These are phyloP conservation scores for Eutolmus rufibarbis DNA, from an alignment of 2,888 invertebrate genomes.

Conservation along the genomic window DNA sequence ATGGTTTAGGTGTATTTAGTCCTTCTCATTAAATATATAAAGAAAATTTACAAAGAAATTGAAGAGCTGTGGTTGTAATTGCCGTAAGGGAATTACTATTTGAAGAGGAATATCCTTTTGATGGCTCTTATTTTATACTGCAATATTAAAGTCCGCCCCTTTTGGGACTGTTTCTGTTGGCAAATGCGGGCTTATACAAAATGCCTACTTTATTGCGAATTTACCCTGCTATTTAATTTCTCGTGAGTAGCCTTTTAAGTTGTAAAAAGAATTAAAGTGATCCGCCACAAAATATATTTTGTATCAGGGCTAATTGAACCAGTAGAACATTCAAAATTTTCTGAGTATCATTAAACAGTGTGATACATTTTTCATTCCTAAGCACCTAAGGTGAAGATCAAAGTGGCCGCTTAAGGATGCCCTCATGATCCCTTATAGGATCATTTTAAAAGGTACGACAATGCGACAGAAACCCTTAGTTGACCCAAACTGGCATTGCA, in stretches of 20 bases:
- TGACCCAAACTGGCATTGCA: neutral
- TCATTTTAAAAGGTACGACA: neutral
- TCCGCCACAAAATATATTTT: neutral
- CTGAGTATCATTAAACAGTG: neutral
- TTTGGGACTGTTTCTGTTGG: neutral
- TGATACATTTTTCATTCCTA: neutral
- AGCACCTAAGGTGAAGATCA: neutral
- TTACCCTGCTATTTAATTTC: neutral
- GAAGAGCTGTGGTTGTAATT: neutral
- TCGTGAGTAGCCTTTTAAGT: neutral
- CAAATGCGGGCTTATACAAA: neutral
- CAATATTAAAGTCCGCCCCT: neutral
- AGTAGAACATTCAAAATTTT: neutral
- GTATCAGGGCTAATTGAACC: constrained; percentile 14
- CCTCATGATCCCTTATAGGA: neutral
- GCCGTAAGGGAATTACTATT: neutral
- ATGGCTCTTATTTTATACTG: neutral
- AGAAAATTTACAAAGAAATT: neutral
- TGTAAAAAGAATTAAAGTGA: neutral
- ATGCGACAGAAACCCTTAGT: neutral
- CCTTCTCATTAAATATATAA: neutral
- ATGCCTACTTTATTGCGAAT: neutral
- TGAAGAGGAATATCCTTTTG: neutral
- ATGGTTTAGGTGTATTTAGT: neutral
- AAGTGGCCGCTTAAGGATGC: neutral